Base-by-base conservation (phyloP, 2,797 vertebrate species). In the Sebastes minor region DNA sequence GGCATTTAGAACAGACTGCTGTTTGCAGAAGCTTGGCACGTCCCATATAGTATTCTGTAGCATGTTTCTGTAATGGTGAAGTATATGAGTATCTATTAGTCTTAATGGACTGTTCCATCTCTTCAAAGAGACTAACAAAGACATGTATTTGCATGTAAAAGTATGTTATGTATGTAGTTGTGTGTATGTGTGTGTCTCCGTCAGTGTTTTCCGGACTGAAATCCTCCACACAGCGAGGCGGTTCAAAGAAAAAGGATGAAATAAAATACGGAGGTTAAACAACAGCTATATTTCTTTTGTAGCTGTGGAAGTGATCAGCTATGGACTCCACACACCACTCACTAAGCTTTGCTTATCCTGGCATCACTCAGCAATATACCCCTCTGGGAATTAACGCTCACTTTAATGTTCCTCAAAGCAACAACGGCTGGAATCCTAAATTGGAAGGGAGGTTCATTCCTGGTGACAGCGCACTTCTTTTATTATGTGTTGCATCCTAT, bases 261-360 rank as follows among this genome's bases (percentile, higher is more conserved):
- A 71, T 76, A 63, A 72, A 78, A 74, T 65, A 71, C 71, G 59
- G 33, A 73, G 57, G 62, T 61, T 87, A 91, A 93, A 93, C 84
- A 92, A 81, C 78, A 63, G 28, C 68, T 83, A 62, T 28, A 80
- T 86, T 84, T 84, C 7, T 84, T 85, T 81, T 72, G 69, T 42
- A 75, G 80, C 84, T 85, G 82, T 85, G 78, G 90, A 88, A 83
- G 76, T 87, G 78, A 89, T 89, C 88, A 86, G 78, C 83, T 63
- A 75, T 83, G 71, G 85, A 81, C 78, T 78, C 76, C 33, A 33
- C 52, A 16, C 63, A 81, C 72, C 73, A 18, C 63, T 85, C n/a
- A 7, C 77, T 91, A 84, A 91, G 83, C 87, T 84, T 80, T 79
- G 63, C 73, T 90, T 87, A 80, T 88, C 87, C 81, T 71, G 68